Evolutionary conservation across 2,888 invertebrate genomes (phyloP).

Genomic region (Dermolepida albohirtum): DNA sequence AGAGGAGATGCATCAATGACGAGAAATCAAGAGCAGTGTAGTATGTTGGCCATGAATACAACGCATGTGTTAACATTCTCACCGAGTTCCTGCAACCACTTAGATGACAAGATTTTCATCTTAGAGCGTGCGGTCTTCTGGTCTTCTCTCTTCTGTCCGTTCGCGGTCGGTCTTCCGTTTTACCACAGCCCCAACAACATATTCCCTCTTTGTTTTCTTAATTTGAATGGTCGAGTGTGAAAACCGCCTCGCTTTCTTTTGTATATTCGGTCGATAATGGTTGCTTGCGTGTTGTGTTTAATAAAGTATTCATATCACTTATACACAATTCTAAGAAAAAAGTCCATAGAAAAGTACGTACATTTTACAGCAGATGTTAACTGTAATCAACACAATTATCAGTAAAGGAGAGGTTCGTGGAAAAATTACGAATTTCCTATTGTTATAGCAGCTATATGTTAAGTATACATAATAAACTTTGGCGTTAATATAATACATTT

Average conservation of each 20-base stretch:
- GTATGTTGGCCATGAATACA: slow-evolving; percentile 52
- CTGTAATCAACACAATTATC: slow-evolving; percentile 15
- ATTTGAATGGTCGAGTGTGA: slow-evolving; percentile 13
- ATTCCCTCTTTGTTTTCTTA: neutral
- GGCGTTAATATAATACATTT: no score
- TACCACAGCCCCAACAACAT: no score
- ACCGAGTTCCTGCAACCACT: slow-evolving; percentile 62
- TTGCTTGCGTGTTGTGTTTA: slow-evolving; percentile 17
- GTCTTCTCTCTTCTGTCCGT: slow-evolving; percentile 1
- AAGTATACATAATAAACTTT: no score
- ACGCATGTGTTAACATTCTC: slow-evolving; percentile 63
- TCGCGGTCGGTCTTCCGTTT: neutral
- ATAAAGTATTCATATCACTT: slow-evolving; percentile 30
- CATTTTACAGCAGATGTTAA: slow-evolving; percentile 4
- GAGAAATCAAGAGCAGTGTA: slow-evolving; percentile 9
- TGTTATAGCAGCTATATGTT: no score
- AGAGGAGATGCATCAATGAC: neutral
- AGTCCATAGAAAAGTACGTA: slow-evolving; percentile 3
- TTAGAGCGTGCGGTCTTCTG: slow-evolving; percentile 49
- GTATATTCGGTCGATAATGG: slow-evolving; percentile 18
- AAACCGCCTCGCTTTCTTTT: slow-evolving; percentile 13
- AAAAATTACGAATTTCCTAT: no score
- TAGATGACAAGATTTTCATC: slow-evolving; percentile 64
- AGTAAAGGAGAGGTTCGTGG: no score
- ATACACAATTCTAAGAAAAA: neutral